These are phyloP conservation scores for Trisateles emortualis DNA, from an alignment of 2,888 invertebrate species.

Conservation along the genomic window DNA sequence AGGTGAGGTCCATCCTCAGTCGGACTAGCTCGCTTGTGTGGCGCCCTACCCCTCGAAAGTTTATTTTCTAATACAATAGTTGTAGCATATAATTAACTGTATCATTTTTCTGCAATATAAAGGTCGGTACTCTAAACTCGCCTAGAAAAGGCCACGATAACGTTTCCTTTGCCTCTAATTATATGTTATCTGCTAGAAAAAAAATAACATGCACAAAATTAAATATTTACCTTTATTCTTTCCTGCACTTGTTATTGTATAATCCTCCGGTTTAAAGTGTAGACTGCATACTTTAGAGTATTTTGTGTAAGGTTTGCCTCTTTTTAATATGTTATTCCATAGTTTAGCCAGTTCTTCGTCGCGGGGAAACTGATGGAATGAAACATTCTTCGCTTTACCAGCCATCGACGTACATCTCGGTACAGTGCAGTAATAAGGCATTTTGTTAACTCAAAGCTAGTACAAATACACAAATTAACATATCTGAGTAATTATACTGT, in stretches of 20 bases:
- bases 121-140: not conserved
- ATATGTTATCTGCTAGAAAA: not conserved
- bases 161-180: not conserved
- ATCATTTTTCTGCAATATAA: too few species aligned
- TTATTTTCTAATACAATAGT: too few species aligned
- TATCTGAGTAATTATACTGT: conserved; percentile 53
- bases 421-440: conserved; percentile 85
- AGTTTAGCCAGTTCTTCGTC: conserved; percentile 76
- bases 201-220: conserved; percentile 38
- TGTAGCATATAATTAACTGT: too few species aligned
- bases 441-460: conserved; percentile 62
- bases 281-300: conserved; percentile 85
- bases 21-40: too few species aligned
- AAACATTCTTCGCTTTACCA: conserved; percentile 82
- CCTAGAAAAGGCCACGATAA: conserved; percentile 1
- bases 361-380: conserved; percentile 81
- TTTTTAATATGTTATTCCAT: conserved; percentile 80
- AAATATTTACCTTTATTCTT: conserved; percentile 81
- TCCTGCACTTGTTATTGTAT: conserved; percentile 77
- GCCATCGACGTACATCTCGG: conserved; percentile 84
- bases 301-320: conserved; percentile 83
- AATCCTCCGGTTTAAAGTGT: conserved; percentile 80
- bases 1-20: too few species aligned
- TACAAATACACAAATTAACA: conserved; percentile 58
- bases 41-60: too few species aligned